These are phyloP conservation scores for Alfaro cultratus DNA, from an alignment of 2,797 vertebrate species.

Conservation along the genomic window DNA sequence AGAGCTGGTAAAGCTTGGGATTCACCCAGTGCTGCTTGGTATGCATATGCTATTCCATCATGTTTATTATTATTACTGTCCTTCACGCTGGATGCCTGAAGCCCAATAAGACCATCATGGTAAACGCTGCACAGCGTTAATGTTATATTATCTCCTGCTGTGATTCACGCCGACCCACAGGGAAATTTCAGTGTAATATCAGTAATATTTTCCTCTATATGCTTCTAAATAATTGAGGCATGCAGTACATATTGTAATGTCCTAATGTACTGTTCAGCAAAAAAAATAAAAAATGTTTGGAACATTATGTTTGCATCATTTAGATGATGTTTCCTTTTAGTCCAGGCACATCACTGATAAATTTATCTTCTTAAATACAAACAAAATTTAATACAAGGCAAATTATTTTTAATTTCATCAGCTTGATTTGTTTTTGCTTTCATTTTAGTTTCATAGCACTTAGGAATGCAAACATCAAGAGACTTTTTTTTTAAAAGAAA, in stretches of 20 bases:
- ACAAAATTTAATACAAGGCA: neutral
- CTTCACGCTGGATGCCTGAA: constrained; percentile 55
- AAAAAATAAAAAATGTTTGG: constrained; percentile 41
- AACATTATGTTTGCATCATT: constrained; percentile 40
- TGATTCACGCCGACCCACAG: constrained; percentile 39
- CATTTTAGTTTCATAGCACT: too few relatives aligned
- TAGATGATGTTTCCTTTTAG: neutral
- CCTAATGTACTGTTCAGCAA: constrained; percentile 28
- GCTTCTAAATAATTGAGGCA: constrained; percentile 63
- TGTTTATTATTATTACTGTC: constrained; percentile 36
- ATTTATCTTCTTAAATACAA: neutral
- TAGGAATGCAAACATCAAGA: neutral
- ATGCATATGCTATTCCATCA: constrained; percentile 38
- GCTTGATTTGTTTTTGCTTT: neutral
- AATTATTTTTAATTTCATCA: neutral
- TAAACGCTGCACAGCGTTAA: constrained; percentile 64
- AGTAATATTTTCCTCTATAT: constrained; percentile 39
- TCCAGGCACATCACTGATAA: neutral
- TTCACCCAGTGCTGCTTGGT: constrained; percentile 42
- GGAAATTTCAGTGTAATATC: constrained; percentile 47
- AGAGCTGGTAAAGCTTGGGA: constrained; percentile 3
- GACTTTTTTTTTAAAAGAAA: too few relatives aligned
- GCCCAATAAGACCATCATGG: constrained; percentile 43
- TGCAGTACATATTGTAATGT: constrained; percentile 44
- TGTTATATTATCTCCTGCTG: constrained; percentile 52